Conservation (phyloP, 2,113 vertebrate genomes). For the Gnathonemus echidnorhynchus region DNA sequence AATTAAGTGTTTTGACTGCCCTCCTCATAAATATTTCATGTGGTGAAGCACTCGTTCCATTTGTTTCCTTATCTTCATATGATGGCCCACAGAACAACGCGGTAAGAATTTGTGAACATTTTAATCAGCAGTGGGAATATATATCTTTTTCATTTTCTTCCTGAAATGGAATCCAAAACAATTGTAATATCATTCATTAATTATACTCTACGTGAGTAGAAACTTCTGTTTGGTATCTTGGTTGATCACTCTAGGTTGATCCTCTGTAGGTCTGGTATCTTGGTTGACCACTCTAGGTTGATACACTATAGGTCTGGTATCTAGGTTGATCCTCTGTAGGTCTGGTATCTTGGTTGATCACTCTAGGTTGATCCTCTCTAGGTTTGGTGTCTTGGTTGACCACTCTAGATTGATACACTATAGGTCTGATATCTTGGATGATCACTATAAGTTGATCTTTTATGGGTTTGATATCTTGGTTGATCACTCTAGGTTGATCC, state of each 20-base stretch:
- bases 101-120: not conserved
- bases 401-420: not conserved
- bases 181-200: not conserved
- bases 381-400: not conserved
- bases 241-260: not conserved
- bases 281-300: not conserved
- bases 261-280: not conserved
- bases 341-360: not conserved
- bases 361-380: not conserved
- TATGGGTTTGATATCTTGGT: not conserved
- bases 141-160: not conserved
- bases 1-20: constrained; percentile 4
- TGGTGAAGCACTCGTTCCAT: not conserved
- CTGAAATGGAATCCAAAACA: not conserved
- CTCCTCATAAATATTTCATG: constrained; percentile 29
- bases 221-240: not conserved
- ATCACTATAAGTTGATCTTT: not conserved
- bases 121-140: not conserved
- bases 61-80: not conserved
- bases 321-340: not conserved
- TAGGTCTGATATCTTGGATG: not conserved
- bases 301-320: not conserved
- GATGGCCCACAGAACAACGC: not conserved
- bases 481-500: not conserved
- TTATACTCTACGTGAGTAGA: not conserved